phyloP scores from a whole-genome alignment of 2,797 vertebrate species.

The Anas georgica region DNA sequence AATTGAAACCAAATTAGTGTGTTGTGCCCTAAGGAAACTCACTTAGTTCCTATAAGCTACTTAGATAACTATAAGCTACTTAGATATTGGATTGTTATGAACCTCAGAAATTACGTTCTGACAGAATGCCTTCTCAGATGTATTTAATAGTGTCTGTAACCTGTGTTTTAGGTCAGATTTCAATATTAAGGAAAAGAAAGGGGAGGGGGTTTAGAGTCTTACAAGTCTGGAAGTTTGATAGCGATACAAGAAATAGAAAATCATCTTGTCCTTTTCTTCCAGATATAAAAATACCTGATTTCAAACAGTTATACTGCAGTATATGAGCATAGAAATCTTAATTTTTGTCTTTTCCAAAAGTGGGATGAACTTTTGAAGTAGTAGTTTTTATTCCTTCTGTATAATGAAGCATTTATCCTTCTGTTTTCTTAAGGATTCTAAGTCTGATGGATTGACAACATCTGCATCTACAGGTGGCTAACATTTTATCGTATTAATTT shows the following conservation, averaged over 20 bases:
- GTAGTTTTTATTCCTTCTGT: constrained; percentile 1
- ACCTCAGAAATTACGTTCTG: neutral
- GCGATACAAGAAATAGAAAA: no score
- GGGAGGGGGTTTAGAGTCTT: neutral
- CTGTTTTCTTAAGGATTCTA: constrained; percentile 74
- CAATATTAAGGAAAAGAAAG: neutral
- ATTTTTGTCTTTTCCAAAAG: neutral
- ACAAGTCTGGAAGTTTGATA: neutral
- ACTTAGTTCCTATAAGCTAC: neutral
- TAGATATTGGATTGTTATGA: neutral
- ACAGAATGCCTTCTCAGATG: neutral
- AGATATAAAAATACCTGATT: neutral
- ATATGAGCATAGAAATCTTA: neutral
- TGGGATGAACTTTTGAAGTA: neutral
- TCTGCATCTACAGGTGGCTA: constrained; percentile 86
- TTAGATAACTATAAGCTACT: neutral
- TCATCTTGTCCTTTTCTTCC: constrained; percentile 14
- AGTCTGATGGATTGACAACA: constrained; percentile 84
- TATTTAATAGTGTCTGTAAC: neutral
- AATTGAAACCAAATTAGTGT: neutral
- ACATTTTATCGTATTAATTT: constrained; percentile 33
- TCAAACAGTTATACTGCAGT: neutral
- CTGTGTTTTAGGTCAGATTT: constrained; percentile 15
- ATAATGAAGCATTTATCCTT: constrained; percentile 54
- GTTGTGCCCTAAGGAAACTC: neutral